Percentiles rank a stretch among this genome's conserved stretches.
phyloP scores from a whole-genome alignment of 2,888 invertebrate genomes.

The Onchidella celtica region DNA sequence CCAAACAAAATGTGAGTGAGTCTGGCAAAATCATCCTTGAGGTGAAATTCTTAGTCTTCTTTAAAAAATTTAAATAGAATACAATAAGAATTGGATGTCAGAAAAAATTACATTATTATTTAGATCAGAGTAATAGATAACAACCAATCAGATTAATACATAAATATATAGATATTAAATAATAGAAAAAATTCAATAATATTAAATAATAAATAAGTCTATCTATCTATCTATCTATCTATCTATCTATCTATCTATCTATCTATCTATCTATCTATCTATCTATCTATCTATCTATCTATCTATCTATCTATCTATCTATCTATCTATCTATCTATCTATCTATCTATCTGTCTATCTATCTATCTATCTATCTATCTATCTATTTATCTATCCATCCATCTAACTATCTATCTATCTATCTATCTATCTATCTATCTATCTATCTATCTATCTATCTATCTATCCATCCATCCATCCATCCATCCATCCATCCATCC shows the following conservation, averaged over 20 bases:
- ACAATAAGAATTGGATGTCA: too few species aligned
- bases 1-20: too few species aligned
- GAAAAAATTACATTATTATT: too few species aligned
- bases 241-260: background rate
- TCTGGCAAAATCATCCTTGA: too few species aligned
- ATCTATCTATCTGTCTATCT: slow-evolving; percentile 8
- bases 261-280: background rate
- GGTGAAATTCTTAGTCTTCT: too few species aligned
- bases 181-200: too few species aligned
- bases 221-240: background rate
- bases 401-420: background rate
- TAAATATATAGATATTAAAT: too few species aligned
- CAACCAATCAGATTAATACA: too few species aligned
- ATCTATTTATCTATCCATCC: slow-evolving; percentile 8
- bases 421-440: background rate
- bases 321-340: slow-evolving; percentile 7
- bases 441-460: background rate
- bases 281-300: background rate
- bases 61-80: too few species aligned
- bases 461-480: slow-evolving; percentile 5
- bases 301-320: slow-evolving; percentile 1
- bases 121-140: too few species aligned
- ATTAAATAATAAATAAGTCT: too few species aligned
- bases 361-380: background rate
- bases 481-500: background rate